Conservation (phyloP, 2,888 invertebrate genomes). For the Drosophila aldrichi region DNA sequence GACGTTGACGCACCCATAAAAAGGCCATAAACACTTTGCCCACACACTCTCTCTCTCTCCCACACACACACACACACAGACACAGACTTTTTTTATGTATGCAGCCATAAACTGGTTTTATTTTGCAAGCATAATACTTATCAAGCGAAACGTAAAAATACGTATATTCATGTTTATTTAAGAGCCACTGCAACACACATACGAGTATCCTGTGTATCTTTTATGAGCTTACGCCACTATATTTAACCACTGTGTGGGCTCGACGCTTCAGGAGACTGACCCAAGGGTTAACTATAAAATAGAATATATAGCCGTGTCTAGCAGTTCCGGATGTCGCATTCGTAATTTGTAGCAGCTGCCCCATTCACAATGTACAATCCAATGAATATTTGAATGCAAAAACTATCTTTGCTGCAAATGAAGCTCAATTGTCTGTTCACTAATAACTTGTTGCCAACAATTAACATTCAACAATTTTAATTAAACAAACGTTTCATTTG, state of each 20-base stretch:
- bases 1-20: constrained; percentile 45
- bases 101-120: constrained; percentile 64
- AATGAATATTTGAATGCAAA: constrained; percentile 18
- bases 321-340: constrained; percentile 40
- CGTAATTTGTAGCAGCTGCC: constrained; percentile 40
- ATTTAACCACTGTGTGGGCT: constrained; percentile 53
- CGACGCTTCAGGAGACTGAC: constrained; percentile 24
- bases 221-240: constrained; percentile 62
- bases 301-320: constrained; percentile 35
- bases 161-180: constrained; percentile 37
- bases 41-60: background rate
- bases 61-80: background rate
- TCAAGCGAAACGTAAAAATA: constrained; percentile 39
- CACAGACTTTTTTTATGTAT: constrained; percentile 11
- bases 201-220: constrained; percentile 36
- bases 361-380: background rate
- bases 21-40: constrained; percentile 60
- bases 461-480: background rate
- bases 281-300: constrained; percentile 39
- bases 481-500: background rate
- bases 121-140: constrained; percentile 58
- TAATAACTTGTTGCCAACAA: background rate
- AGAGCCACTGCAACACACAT: constrained; percentile 12
- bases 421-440: background rate
- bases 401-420: background rate